phyloP scores from a whole-genome alignment of 2,888 invertebrate genomes.

The Volucella bombylans region DNA sequence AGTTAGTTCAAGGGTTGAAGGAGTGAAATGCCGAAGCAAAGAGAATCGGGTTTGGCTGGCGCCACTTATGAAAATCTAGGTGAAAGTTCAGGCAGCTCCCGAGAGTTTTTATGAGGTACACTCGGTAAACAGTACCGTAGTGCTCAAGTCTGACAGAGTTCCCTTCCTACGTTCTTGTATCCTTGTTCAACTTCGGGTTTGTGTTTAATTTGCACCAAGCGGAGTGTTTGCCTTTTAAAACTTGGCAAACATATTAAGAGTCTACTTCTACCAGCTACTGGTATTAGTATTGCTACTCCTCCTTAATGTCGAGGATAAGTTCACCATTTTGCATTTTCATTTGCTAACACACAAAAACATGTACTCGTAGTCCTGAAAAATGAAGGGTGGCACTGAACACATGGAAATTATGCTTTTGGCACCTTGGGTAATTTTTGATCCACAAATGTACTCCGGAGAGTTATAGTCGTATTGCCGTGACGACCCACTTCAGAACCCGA shows the following conservation, averaged over 20 bases:
- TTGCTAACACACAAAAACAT: background rate
- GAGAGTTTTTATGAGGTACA: slow-evolving; percentile 60
- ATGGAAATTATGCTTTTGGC: slow-evolving; percentile 22
- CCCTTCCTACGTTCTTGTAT: slow-evolving; percentile 33
- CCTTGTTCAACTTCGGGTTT: slow-evolving; percentile 65
- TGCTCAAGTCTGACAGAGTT: slow-evolving; percentile 51
- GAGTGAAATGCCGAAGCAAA: slow-evolving; percentile 2
- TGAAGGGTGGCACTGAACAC: background rate
- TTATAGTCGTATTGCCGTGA: too few relatives aligned
- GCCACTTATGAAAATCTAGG: slow-evolving; percentile 73
- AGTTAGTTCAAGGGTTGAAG: background rate
- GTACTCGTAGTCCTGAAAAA: background rate
- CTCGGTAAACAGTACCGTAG: slow-evolving; percentile 61
- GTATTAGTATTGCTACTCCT: background rate
- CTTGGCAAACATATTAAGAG: slow-evolving; percentile 69
- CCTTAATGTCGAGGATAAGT: slow-evolving; percentile 18
- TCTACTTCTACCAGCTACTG: background rate
- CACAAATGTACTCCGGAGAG: too few relatives aligned
- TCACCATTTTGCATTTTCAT: slow-evolving; percentile 9
- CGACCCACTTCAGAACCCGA: background rate
- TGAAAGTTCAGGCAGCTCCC: slow-evolving; percentile 68
- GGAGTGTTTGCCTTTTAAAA: slow-evolving; percentile 70
- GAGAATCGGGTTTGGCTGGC: slow-evolving; percentile 51
- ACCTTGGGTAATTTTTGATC: background rate
- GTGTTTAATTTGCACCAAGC: slow-evolving; percentile 67